Evolutionary conservation across 2,797 vertebrate genomes (phyloP).

Genomic region (Margarornis squamiger): DNA sequence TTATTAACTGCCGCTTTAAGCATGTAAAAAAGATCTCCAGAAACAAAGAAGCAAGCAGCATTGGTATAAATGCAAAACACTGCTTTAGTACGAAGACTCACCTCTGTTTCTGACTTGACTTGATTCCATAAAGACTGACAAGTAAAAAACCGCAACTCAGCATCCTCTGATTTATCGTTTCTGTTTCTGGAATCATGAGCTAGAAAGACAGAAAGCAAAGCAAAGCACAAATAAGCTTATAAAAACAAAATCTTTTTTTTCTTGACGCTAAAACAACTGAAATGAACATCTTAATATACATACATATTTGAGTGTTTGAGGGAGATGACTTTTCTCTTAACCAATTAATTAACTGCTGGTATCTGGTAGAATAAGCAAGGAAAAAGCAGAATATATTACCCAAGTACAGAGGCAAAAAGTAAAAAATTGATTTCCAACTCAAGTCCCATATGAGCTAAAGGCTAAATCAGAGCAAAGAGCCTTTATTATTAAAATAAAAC

Average conservation of each 20-base stretch:
- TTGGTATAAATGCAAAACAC: neutral
- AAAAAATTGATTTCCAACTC: neutral
- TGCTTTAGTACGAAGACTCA: slow-evolving; percentile 60
- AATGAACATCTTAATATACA: neutral
- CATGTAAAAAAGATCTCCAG: neutral
- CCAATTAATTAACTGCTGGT: neutral
- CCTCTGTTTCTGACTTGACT: slow-evolving; percentile 87
- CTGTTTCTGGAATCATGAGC: slow-evolving; percentile 78
- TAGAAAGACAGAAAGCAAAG: slow-evolving; percentile 62
- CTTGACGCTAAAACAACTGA: neutral
- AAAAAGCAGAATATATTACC: neutral
- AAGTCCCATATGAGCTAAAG: neutral
- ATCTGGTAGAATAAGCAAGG: neutral
- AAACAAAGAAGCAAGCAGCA: neutral
- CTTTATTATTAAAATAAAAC: neutral
- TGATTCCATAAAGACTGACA: slow-evolving; percentile 86
- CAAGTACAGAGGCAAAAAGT: neutral
- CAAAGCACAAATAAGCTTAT: neutral
- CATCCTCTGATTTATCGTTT: slow-evolving; percentile 72
- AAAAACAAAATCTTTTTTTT: neutral
- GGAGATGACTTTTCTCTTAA: neutral
- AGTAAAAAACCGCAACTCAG: slow-evolving; percentile 78
- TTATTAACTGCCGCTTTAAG: neutral
- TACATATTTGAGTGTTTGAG: neutral
- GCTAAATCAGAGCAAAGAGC: neutral